Percentiles rank a stretch among this genome's conserved stretches.
phyloP scores from a whole-genome alignment of 2,888 invertebrate genomes.

The Hanleya hanleyi region DNA sequence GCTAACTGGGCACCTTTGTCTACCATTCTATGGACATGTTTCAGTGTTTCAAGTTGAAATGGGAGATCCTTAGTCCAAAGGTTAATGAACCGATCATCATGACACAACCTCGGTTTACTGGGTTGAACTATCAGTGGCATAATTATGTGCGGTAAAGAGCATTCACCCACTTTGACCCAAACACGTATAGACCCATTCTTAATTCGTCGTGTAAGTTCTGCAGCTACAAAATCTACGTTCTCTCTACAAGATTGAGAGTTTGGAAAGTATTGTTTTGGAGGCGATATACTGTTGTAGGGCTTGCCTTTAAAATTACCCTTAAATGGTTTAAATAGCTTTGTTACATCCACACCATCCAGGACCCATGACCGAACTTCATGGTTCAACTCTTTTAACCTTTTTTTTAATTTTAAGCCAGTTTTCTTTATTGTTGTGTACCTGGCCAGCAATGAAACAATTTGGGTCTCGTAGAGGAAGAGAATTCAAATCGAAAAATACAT shows the following conservation, averaged over 20 bases:
- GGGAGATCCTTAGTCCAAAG: slow-evolving; percentile 13
- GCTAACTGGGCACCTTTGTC: slow-evolving; percentile 10
- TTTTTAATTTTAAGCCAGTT: neutral
- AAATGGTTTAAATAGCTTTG: slow-evolving; percentile 19
- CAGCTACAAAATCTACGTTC: slow-evolving; percentile 5
- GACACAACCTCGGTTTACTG: slow-evolving; percentile 25
- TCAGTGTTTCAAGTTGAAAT: slow-evolving; percentile 8
- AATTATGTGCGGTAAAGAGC: neutral
- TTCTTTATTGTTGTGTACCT: neutral
- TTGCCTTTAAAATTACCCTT: slow-evolving; percentile 28
- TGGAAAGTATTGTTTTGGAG: neutral
- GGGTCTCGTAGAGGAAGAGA: no score
- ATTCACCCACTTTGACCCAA: slow-evolving; percentile 14
- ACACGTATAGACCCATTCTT: slow-evolving; percentile 20
- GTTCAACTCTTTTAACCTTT: neutral
- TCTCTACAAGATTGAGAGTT: slow-evolving; percentile 6
- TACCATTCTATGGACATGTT: slow-evolving; percentile 21
- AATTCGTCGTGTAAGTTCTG: slow-evolving; percentile 8
- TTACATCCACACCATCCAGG: slow-evolving; percentile 21
- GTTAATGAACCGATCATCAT: slow-evolving; percentile 21
- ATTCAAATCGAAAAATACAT: no score
- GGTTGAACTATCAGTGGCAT: slow-evolving; percentile 14
- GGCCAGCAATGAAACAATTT: no score
- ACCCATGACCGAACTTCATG: slow-evolving; percentile 12
- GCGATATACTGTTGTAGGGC: slow-evolving; percentile 2